Base-by-base conservation (phyloP, 1,140 invertebrate species). In the Coptotermes formosanus region DNA sequence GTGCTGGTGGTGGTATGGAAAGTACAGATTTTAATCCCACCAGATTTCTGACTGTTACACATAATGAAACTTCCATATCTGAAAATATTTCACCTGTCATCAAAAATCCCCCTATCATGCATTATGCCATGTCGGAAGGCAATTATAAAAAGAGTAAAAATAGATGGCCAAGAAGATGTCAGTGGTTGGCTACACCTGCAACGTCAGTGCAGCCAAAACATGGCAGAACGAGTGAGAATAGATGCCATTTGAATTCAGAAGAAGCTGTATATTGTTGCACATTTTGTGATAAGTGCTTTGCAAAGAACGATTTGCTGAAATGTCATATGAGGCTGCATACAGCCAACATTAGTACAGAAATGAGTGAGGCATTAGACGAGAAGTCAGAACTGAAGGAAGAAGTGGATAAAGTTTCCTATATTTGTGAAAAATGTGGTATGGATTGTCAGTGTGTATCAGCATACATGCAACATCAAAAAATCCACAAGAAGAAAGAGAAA, bases 21-120 rank as follows among this genome's bases (percentile, higher is more conserved):
- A 55, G 30, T 64, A 21, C 83, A 55, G 83, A 32, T 84, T 84
- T 84, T 25, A 45, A 25, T 64, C 45, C 48, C 14, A 84, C 83
- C 19, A 14, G 30, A 9, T 84, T 84, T 55, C 14, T 75, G 14
- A 75, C 8, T 75, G 64, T 75, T 75, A 75, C 64, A 3, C n/a
- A 75, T 30, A 16, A 75, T 75, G 64, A 75, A 75, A 30, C 14
- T n/a, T 30, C 64, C 3, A 30, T 25, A 9, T 75, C 6, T 30
- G n/a, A 75, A 75, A 75, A 30, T 75, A 25, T 30, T n/a, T 75
- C 64, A 75, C n/a, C n/a, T 75, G 21, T 19, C 45, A 55, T 55
- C 52, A 55, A 4, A 55, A 16, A 55, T 75, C 25, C 16, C 9
- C 8, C 8, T 75, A n/a, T 25, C 64, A 25, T 30, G 8, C 11